These are phyloP conservation scores for Leptinotarsa peninsularis DNA, from an alignment of 2,888 invertebrate genomes.

Conservation along the genomic window DNA sequence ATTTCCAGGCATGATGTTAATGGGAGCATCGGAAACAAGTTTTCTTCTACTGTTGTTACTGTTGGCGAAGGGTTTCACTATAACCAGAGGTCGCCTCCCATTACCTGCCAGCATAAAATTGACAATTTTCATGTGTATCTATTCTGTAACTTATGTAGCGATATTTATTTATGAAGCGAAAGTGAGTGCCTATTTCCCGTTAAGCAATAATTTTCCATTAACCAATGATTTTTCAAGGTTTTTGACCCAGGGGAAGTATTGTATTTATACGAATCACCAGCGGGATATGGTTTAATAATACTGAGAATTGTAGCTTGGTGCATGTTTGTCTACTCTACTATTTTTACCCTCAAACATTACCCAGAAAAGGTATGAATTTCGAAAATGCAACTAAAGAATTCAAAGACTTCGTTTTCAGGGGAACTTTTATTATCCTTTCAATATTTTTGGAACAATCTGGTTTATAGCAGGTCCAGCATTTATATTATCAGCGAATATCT, in stretches of 20 bases:
- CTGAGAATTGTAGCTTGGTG: slow-evolving; percentile 84
- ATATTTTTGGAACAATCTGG: slow-evolving; percentile 86
- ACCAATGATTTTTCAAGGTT: slow-evolving; percentile 68
- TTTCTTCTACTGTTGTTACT: slow-evolving; percentile 84
- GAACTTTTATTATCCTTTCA: slow-evolving; percentile 86
- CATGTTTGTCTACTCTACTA: slow-evolving; percentile 76
- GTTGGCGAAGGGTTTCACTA: slow-evolving; percentile 90
- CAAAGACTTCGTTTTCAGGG: slow-evolving; percentile 65
- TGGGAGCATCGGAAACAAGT: slow-evolving; percentile 79
- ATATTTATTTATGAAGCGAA: slow-evolving; percentile 85
- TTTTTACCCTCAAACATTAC: slow-evolving; percentile 85
- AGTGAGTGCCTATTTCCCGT: slow-evolving; percentile 64
- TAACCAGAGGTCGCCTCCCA: slow-evolving; percentile 85
- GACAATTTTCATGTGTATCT: slow-evolving; percentile 83
- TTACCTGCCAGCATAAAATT: slow-evolving; percentile 80
- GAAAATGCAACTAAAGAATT: background rate
- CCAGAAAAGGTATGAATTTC: slow-evolving; percentile 76
- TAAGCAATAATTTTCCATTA: too few relatives aligned
- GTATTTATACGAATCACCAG: slow-evolving; percentile 91
- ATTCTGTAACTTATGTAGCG: slow-evolving; percentile 77
- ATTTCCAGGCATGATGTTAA: slow-evolving; percentile 76
- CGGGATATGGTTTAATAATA: slow-evolving; percentile 85
- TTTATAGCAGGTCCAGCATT: slow-evolving; percentile 86
- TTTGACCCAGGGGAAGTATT: slow-evolving; percentile 93
- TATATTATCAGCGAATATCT: slow-evolving; percentile 81